Evolutionary conservation across 1,140 invertebrate genomes (phyloP), one percentile per base, ranked within the genome.

Genomic region (Caenorhabditis briggsae): DNA sequence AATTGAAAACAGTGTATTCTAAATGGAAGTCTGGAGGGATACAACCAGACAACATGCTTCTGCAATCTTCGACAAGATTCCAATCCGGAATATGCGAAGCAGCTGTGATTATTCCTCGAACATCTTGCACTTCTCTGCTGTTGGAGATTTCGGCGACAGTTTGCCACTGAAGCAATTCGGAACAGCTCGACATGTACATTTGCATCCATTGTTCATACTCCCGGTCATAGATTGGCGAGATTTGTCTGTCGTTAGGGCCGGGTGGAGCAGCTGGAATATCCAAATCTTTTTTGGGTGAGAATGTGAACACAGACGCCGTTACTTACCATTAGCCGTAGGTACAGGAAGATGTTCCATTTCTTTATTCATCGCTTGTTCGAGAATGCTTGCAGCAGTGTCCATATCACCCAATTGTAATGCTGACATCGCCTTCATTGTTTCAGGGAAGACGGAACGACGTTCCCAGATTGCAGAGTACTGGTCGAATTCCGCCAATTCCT

Each of bases 1-100:
- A 23, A 70, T 86, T 58, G 78, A n/a, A 82, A 16, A 59, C 5
- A 56, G 65, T 53, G 56, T 61, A 86, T 5, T 82, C 43, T 2
- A 50, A 16, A 55, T 43, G 50, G 50, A 70, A 61, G 18, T 65
- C 59, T 18, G 53, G 74, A 23, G 85, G 85, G 12, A 86, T 48
- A 48, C 85, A 86, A 2, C 74, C 85, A 18, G 56, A 56, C 14
- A 86, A 14, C 58, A 82, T 74, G 50, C 41, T 59, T 48, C n/a
- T 55, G 48, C 85, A 86, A 6, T 86, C 85, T 53, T 61, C 70
- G 16, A 83, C 85, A n/a, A 86, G 43, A 12, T 46, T 25, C 85
- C 85, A 86, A 33, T 86, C 85, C 3, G 85, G 85, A 18, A 82
- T 23, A 55, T 86, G 85, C 0, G 70, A 43, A 41, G 85, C 85